Percentiles rank a stretch among this genome's conserved stretches.
phyloP scores from a whole-genome alignment of 2,888 invertebrate species.

The Oxystoma pomonae region DNA sequence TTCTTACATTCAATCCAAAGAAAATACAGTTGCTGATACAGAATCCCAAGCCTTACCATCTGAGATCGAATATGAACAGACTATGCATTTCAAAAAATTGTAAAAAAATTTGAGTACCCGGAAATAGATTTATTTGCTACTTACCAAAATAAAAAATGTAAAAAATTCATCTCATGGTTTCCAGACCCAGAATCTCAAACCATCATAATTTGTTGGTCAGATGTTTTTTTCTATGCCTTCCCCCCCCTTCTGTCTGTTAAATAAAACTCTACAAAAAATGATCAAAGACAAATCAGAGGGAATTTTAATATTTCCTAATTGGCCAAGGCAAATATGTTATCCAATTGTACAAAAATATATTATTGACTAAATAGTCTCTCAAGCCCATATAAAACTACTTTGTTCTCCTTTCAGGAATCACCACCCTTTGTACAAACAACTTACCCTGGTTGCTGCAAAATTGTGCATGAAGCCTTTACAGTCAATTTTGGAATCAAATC shows the following conservation, averaged over 20 bases:
- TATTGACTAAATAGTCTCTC: background rate
- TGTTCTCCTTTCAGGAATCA: conserved; percentile 6
- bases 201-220: conserved; percentile 17
- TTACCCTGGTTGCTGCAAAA: conserved; percentile 16
- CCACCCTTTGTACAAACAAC: conserved; percentile 9
- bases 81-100: conserved; percentile 6
- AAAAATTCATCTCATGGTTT: conserved; percentile 8
- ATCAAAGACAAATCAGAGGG: conserved; percentile 20
- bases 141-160: conserved; percentile 7
- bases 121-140: conserved; percentile 9
- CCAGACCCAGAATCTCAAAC: conserved; percentile 17
- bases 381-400: conserved; percentile 9
- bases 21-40: conserved; percentile 1
- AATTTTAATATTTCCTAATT: conserved; percentile 16
- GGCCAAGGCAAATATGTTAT: conserved; percentile 2
- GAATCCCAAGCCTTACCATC: conserved; percentile 2
- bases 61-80: conserved; percentile 6
- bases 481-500: too few relatives aligned
- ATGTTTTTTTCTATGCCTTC: conserved; percentile 20
- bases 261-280: conserved; percentile 13
- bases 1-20: conserved; percentile 7
- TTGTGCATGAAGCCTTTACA: too few relatives aligned
- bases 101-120: background rate
- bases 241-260: conserved; percentile 20
- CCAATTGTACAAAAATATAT: conserved; percentile 3